Evolutionary conservation across 2,797 vertebrate genomes (phyloP).

Genomic region (Oceanodroma leucorhoa): DNA sequence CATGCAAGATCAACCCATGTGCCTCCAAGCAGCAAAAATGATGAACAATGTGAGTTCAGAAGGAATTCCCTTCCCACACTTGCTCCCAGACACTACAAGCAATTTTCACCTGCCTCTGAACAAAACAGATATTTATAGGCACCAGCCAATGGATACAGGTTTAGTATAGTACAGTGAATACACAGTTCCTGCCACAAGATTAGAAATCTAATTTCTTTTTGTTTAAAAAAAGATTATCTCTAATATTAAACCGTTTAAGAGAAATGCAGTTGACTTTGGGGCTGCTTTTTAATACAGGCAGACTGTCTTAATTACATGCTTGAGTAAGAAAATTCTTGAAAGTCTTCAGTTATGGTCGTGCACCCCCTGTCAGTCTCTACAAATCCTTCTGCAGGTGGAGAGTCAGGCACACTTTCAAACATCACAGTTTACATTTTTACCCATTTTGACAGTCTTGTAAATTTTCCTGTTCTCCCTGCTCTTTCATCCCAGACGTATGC

Average conservation of each 20-base stretch:
- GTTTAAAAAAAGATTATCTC: background rate
- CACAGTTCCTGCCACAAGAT: background rate
- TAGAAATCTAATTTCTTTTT: background rate
- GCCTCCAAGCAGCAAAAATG: background rate
- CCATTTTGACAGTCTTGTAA: background rate
- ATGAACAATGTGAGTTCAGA: background rate
- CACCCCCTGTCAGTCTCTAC: background rate
- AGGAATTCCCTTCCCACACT: slow-evolving; percentile 8
- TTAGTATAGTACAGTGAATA: background rate
- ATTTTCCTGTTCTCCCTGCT: background rate
- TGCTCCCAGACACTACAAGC: background rate
- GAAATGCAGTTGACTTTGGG: background rate
- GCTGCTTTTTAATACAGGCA: background rate
- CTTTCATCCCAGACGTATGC: background rate
- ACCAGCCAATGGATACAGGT: background rate
- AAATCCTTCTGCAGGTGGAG: background rate
- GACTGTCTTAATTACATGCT: background rate
- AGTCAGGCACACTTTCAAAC: background rate
- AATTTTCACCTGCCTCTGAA: background rate
- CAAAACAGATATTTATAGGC: background rate
- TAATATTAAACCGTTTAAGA: background rate
- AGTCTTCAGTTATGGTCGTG: background rate
- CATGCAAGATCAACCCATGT: background rate
- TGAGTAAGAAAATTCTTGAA: slow-evolving; percentile 16
- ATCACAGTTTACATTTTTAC: background rate